Evolutionary conservation across 2,797 vertebrate species (phyloP).

Genomic region (Carduelis carduelis): DNA sequence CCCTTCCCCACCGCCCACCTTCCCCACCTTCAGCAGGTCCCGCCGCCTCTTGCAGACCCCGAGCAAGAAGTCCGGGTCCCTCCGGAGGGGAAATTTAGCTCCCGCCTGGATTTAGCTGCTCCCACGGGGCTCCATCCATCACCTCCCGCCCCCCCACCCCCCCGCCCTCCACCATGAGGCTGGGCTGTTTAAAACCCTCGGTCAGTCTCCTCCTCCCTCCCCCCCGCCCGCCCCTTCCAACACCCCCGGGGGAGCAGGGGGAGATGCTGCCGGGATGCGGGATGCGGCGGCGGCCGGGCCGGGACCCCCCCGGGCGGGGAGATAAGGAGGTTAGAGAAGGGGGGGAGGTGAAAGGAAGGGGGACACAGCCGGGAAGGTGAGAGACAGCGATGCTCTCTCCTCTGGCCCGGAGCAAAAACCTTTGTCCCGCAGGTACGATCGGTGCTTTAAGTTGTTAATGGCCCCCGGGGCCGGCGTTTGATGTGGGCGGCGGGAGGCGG

Average conservation of each 20-base stretch:
- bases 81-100: slow-evolving; percentile 18
- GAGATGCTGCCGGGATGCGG: not conserved
- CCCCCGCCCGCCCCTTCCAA: not conserved
- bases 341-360: not conserved
- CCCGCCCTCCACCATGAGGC: not conserved
- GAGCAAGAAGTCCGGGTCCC: not conserved
- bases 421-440: slow-evolving; percentile 41
- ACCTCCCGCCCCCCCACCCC: not conserved
- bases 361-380: slow-evolving; percentile 19
- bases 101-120: not conserved
- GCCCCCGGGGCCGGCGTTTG: slow-evolving; percentile 3
- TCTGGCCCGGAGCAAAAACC: not conserved
- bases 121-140: not conserved
- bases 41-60: not conserved
- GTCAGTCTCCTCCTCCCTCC: not conserved
- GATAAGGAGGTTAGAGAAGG: slow-evolving; percentile 45
- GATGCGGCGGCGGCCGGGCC: not conserved
- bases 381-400: slow-evolving; percentile 27
- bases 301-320: not conserved
- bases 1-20: not conserved
- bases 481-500: slow-evolving; percentile 9
- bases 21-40: slow-evolving; percentile 27
- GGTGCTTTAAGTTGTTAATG: slow-evolving; percentile 48
- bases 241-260: not conserved
- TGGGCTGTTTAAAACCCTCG: not conserved